A percentile compares a stretch with the other conserved stretches of the same genome.
Conservation (phyloP, 2,888 invertebrate species). For the Dorcus hopei region DNA sequence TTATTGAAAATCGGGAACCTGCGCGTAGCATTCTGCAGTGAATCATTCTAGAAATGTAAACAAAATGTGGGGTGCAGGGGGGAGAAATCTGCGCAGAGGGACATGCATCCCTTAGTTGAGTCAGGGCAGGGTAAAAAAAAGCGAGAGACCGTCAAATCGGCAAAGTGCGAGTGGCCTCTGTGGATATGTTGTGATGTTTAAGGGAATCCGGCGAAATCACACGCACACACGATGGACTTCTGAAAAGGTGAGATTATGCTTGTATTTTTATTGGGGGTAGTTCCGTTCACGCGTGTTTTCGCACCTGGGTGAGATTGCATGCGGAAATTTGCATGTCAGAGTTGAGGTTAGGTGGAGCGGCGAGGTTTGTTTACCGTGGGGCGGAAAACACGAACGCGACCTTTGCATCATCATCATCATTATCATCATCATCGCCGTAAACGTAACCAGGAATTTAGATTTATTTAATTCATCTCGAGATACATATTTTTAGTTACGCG, state of each 20-base stretch:
- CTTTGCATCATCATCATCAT: too few species aligned
- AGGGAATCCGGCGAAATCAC: slow-evolving; percentile 10
- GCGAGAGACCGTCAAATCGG: slow-evolving; percentile 20
- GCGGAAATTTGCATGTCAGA: neutral
- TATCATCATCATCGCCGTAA: too few species aligned
- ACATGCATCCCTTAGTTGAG: slow-evolving; percentile 30
- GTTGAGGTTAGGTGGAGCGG: neutral
- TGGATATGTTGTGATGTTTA: slow-evolving; percentile 21
- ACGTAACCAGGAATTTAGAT: too few species aligned
- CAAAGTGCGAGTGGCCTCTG: slow-evolving; percentile 15
- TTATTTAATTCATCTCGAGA: too few species aligned
- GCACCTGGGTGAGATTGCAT: neutral
- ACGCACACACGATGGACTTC: slow-evolving; percentile 17
- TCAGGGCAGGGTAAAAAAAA: slow-evolving; percentile 28
- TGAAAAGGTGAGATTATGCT: slow-evolving; percentile 16
- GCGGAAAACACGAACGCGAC: too few species aligned
- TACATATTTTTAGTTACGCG: too few species aligned
- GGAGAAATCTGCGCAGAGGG: slow-evolving; percentile 28
- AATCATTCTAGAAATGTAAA: slow-evolving; percentile 12
- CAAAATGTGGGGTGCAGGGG: slow-evolving; percentile 14
- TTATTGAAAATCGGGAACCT: slow-evolving; percentile 4
- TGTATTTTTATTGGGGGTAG: neutral
- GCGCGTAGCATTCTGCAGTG: slow-evolving; percentile 13
- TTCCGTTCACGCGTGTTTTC: neutral
- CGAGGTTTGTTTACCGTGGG: neutral